Base-by-base conservation (phyloP, 30 jellyfish, hydroid and myxozoan genomes). In the Aurelia aurita region DNA sequence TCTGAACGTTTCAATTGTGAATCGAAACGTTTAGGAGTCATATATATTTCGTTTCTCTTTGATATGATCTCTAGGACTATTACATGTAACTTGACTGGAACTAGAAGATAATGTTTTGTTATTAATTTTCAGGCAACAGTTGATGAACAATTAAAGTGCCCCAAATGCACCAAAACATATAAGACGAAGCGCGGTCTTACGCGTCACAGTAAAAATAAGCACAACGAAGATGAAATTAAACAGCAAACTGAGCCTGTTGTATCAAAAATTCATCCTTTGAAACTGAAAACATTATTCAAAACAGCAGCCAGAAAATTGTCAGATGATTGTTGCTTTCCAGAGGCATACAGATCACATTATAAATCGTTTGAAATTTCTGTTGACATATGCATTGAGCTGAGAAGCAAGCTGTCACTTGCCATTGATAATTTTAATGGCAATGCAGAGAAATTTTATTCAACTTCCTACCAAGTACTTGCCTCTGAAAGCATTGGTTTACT, bases 151-250 rank as follows among this genome's bases (percentile, higher is more conserved):
- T 20, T 74, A 14, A 31, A 74, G 23, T 59, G 87, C 87, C 6
- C 45, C n/a, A 59, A 58, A 35, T 76, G 87, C 60, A 76, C 2
- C 68, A 76, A 61, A 76, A 76, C 1, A 5, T 76, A 29, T 63
- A 76, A 76, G 77, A 31, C 87, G 32, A 28, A 76, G 74, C 77
- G 66, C 57, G 87, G 87, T 31, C 45, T 76, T 43, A 39, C 77
- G 3, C 87, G 87, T 57, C 87, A 76, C 47, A 3, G 76, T 58
- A 58, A 59, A 53, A 76, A 18, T 15, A 76, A 76, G 44, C 87
- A 76, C 76, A 76, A 58, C 27, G 77, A 76, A 22, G 74, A 72
- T n/a, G n/a, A 55, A 32, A 5, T 0, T 43, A 45, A 43, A 10
- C 73, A 25, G 74, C 58, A 21, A 27, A 19, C 67, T 10, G 67